phyloP scores from a whole-genome alignment of 2,797 vertebrate species.

The Mormyrus proboscirostris region DNA sequence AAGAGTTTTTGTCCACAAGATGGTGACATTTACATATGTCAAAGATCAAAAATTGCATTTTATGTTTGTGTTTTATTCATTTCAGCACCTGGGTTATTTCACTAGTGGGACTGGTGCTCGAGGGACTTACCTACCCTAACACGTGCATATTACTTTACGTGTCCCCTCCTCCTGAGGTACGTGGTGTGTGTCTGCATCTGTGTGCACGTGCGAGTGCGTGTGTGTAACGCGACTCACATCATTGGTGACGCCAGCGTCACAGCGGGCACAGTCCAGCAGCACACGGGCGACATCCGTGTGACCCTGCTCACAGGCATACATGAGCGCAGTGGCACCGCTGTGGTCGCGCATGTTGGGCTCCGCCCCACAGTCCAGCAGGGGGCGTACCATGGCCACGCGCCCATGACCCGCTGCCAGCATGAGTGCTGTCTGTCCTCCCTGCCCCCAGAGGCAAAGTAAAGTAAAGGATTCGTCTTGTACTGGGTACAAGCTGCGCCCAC shows the following conservation, averaged over 20 bases:
- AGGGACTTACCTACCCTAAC: not conserved
- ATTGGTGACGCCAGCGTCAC: conserved; percentile 68
- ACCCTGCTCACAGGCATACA: conserved; percentile 80
- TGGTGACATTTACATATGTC: not conserved
- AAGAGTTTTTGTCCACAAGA: not conserved
- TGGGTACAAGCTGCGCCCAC: not conserved
- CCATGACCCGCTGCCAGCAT: conserved; percentile 88
- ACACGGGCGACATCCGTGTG: conserved; percentile 71
- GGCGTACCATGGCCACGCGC: conserved; percentile 75
- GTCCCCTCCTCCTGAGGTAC: not conserved
- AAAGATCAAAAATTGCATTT: not conserved
- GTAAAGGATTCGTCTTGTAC: not conserved
- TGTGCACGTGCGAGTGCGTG: not conserved
- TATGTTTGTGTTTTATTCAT: not conserved
- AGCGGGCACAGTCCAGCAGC: conserved; percentile 76
- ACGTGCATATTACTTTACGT: not conserved
- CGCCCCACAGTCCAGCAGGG: conserved; percentile 75
- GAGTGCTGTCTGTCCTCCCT: conserved; percentile 83
- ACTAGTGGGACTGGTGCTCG: not conserved
- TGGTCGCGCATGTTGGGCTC: conserved; percentile 80
- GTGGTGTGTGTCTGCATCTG: not conserved
- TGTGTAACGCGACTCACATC: conserved; percentile 62
- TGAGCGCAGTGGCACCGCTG: conserved; percentile 80
- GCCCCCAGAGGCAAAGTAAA: conserved; percentile 4
- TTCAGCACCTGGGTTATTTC: not conserved